Conservation (phyloP, 2,797 vertebrate genomes). For the Hippoglossus hippoglossus region DNA sequence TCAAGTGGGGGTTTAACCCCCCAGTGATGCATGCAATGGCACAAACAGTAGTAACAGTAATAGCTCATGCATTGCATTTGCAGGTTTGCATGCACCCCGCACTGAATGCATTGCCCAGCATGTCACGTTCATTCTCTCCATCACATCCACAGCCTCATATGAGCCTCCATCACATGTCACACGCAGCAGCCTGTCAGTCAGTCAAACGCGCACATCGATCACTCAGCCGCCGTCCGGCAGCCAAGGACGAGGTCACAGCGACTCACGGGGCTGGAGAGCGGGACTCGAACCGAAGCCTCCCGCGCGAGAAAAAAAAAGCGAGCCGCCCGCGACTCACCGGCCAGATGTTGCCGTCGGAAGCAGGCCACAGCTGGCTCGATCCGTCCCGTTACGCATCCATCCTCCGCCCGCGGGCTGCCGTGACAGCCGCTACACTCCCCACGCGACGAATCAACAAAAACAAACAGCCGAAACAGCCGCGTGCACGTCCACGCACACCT, state of each 20-base stretch:
- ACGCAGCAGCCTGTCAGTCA: constrained; percentile 21
- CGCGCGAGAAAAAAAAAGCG: no score
- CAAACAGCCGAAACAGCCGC: constrained; percentile 21
- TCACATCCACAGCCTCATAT: not conserved
- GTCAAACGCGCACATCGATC: constrained; percentile 51
- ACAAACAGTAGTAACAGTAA: constrained; percentile 16
- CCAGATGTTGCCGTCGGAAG: constrained; percentile 78
- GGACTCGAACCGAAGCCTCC: constrained; percentile 19
- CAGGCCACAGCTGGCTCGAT: constrained; percentile 80
- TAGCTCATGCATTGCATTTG: constrained; percentile 26
- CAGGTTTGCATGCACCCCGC: constrained; percentile 47
- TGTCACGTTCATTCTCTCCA: constrained; percentile 40
- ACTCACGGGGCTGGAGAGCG: constrained; percentile 48
- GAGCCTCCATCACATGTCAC: constrained; percentile 18
- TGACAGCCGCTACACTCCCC: constrained; percentile 68
- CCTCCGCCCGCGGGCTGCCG: constrained; percentile 50
- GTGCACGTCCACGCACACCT: constrained; percentile 55
- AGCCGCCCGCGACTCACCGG: constrained; percentile 65
- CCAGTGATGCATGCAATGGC: not conserved
- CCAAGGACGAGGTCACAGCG: constrained; percentile 77
- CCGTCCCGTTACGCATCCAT: constrained; percentile 74
- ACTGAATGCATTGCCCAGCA: constrained; percentile 29
- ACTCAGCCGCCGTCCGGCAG: constrained; percentile 30
- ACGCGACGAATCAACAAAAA: constrained; percentile 53
- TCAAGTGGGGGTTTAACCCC: constrained; percentile 27